Base-by-base conservation (phyloP, 2,888 invertebrate genomes). In the Oxycera nigricornis region DNA sequence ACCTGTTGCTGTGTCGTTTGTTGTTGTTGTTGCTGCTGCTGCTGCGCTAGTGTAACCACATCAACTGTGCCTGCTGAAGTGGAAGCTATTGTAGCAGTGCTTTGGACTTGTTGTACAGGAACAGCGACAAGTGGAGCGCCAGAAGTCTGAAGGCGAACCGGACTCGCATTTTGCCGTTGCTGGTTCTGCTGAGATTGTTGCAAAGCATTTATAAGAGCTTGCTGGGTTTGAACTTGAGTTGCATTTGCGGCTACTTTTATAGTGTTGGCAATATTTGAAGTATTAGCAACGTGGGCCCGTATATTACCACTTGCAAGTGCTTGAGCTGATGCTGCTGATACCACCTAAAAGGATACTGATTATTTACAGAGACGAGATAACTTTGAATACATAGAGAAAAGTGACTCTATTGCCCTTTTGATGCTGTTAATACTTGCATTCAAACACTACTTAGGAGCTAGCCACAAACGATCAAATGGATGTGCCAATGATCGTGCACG, bases 111-210 rank as follows among this genome's bases (percentile, higher is more conserved):
- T 77, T 89, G 89, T 7, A 89, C 88, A 14, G 88, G 86, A 20
- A 90, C 90, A 2, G 89, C 88, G 7, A 91, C 86, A 28, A 89
- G 82, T 35, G 88, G 88, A 6, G 87, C 86, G 41, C 86, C 82
- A 73, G 83, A 84, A 70, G 82, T 86, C 82, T 90, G 88, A 77
- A 90, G 86, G 68, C 89, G 87, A 28, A 90, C 90, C 74, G 89
- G 91, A 81, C 89, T 90, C 2, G 87, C 84, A 77, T 86, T 87
- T 78, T 89, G 88, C 1, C 88, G 82, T 52, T 52, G 70, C 1
- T 68, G 68, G 22, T 55, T 70, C 83, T 86, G 89, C 80, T 86
- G 88, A 78, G 86, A 88, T 79, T 86, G 88, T 78, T 88, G 88
- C 20, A 88, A 87, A 79, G 89, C 88, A 22, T 87, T 88, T 59